Evolutionary conservation across 2,888 invertebrate genomes (phyloP).

Genomic region (Macrosiphum euphorbiae): DNA sequence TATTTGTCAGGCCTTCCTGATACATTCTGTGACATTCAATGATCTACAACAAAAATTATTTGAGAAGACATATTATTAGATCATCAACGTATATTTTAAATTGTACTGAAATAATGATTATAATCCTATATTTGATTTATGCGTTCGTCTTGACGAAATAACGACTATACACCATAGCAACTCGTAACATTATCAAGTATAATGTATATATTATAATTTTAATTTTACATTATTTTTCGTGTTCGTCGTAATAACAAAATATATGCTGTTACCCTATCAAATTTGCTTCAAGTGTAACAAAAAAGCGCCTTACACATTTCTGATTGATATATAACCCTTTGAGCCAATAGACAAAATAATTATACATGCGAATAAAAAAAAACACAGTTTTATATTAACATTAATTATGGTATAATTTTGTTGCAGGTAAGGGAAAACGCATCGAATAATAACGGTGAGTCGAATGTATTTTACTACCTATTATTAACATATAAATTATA

Average conservation of each 20-base stretch:
- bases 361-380: background rate
- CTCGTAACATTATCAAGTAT: background rate
- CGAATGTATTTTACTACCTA: background rate
- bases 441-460: conserved; percentile 63
- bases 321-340: background rate
- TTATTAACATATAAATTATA: background rate
- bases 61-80: background rate
- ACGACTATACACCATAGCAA: background rate
- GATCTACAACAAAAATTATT: background rate
- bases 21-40: background rate
- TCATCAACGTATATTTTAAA: background rate
- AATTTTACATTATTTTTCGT: background rate
- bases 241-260: background rate
- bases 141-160: background rate
- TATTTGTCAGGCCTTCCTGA: too few species aligned
- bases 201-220: background rate
- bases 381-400: background rate
- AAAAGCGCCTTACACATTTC: background rate
- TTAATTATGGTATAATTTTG: conserved; percentile 14
- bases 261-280: background rate
- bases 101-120: background rate
- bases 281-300: background rate
- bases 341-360: background rate
- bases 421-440: conserved; percentile 61
- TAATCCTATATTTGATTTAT: background rate